These are phyloP conservation scores for Leptinotarsa tumamoca DNA, from an alignment of 2,888 invertebrate species.

Conservation along the genomic window DNA sequence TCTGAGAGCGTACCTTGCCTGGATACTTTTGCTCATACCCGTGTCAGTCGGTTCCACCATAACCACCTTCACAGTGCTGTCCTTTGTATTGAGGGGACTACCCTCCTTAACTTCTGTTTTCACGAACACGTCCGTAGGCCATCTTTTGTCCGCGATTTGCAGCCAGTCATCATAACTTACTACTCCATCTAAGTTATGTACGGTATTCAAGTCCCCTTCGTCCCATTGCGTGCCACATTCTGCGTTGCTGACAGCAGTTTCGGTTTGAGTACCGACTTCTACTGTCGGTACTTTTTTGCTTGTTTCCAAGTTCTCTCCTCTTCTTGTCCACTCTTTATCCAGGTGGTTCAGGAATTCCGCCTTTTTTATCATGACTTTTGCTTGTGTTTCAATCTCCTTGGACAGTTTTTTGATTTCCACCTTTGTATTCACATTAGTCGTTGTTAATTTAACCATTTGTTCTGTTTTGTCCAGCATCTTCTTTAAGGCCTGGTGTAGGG, in stretches of 20 bases:
- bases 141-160: slow-evolving; percentile 12
- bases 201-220: not conserved
- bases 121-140: not conserved
- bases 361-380: not conserved
- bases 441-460: not conserved
- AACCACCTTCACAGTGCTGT: slow-evolving; percentile 17
- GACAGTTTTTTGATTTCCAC: not conserved
- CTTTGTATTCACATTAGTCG: not conserved
- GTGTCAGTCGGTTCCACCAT: slow-evolving; percentile 16
- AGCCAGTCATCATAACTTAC: slow-evolving; percentile 2
- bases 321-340: not conserved
- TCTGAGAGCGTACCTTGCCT: slow-evolving; percentile 2
- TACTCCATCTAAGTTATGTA: not conserved
- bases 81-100: slow-evolving; percentile 17
- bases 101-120: slow-evolving; percentile 16
- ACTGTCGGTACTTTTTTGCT: not conserved
- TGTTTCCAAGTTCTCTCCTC: not conserved
- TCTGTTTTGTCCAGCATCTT: slow-evolving; percentile 1
- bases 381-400: not conserved
- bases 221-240: not conserved
- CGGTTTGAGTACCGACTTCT: slow-evolving; percentile 1
- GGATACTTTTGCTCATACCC: slow-evolving; percentile 18
- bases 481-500: not conserved
- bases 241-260: not conserved
- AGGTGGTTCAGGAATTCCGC: slow-evolving; percentile 1